A percentile compares a stretch with the other conserved stretches of the same genome.
Evolutionary conservation across 2,797 vertebrate genomes (phyloP).

Genomic region (Otolemur crassicaudatus): DNA sequence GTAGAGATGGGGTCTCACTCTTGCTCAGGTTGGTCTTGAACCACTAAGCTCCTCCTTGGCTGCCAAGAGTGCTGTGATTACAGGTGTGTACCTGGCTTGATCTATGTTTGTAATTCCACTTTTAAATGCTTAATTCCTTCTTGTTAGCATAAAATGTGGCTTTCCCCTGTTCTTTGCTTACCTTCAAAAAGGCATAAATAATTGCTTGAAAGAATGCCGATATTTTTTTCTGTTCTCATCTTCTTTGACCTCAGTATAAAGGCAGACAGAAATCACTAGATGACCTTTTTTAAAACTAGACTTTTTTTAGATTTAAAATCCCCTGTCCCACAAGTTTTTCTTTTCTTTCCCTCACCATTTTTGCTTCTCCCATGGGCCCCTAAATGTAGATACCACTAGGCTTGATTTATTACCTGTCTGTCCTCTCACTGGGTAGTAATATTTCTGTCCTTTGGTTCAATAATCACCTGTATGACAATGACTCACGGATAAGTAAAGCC

Average conservation of each 20-base stretch:
- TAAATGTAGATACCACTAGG: not conserved
- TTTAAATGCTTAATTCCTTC: not conserved
- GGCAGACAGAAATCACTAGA: slow-evolving; percentile 13
- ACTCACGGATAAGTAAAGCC: not conserved
- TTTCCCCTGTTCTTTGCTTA: not conserved
- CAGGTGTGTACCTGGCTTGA: not conserved
- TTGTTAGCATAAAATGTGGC: not conserved
- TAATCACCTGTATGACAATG: not conserved
- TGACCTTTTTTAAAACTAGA: not conserved
- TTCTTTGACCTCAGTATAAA: not conserved
- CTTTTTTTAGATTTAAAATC: slow-evolving; percentile 40
- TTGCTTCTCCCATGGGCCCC: not conserved
- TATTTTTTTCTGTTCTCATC: not conserved
- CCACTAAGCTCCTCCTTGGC: not conserved
- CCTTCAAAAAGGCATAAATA: not conserved
- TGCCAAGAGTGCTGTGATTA: too few relatives aligned
- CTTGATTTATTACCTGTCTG: not conserved
- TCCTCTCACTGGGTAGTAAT: not conserved
- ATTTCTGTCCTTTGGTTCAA: not conserved
- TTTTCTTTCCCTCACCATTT: not conserved
- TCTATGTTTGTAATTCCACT: not conserved
- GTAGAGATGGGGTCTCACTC: too few relatives aligned
- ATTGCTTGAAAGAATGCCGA: not conserved
- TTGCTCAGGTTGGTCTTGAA: too few relatives aligned
- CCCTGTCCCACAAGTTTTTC: not conserved